Evolutionary conservation across 2,113 vertebrate genomes (phyloP).

Genomic region (Hepsetus odoe): DNA sequence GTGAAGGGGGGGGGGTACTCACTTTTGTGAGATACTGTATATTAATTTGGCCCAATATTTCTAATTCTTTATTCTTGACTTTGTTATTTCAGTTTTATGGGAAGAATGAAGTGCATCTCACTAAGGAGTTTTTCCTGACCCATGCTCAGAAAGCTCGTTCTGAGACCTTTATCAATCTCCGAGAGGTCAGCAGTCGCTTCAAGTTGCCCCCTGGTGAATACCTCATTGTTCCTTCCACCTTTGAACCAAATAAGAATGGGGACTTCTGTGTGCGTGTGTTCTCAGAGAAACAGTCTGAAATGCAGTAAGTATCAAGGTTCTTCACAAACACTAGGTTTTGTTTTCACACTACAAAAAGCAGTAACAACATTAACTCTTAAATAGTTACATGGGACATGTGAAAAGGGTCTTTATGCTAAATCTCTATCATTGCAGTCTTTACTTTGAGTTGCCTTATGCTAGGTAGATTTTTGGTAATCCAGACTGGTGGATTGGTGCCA

Average conservation of each 20-base stretch:
- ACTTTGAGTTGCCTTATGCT: too few relatives aligned
- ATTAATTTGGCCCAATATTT: neutral
- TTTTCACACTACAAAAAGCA: neutral
- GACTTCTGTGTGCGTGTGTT: slow-evolving; percentile 86
- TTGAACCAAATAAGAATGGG: slow-evolving; percentile 79
- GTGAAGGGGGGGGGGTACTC: too few relatives aligned
- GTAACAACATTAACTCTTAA: neutral
- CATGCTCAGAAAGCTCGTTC: slow-evolving; percentile 66
- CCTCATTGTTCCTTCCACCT: slow-evolving; percentile 83
- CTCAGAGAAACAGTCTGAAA: slow-evolving; percentile 79
- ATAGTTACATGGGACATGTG: too few relatives aligned
- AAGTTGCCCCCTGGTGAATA: slow-evolving; percentile 81
- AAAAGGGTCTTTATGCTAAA: too few relatives aligned
- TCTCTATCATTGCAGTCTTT: too few relatives aligned
- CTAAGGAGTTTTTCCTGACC: slow-evolving; percentile 75
- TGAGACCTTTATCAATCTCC: slow-evolving; percentile 77
- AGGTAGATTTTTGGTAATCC: too few relatives aligned
- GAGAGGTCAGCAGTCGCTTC: slow-evolving; percentile 75
- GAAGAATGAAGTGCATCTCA: slow-evolving; percentile 67
- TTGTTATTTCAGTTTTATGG: slow-evolving; percentile 60
- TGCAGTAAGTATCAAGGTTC: slow-evolving; percentile 66
- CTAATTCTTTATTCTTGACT: neutral
- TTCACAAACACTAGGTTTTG: neutral
- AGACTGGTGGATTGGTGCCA: too few relatives aligned
- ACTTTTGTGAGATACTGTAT: too few relatives aligned